phyloP scores from a whole-genome alignment of 2,888 invertebrate species.

The Heliconius sara region DNA sequence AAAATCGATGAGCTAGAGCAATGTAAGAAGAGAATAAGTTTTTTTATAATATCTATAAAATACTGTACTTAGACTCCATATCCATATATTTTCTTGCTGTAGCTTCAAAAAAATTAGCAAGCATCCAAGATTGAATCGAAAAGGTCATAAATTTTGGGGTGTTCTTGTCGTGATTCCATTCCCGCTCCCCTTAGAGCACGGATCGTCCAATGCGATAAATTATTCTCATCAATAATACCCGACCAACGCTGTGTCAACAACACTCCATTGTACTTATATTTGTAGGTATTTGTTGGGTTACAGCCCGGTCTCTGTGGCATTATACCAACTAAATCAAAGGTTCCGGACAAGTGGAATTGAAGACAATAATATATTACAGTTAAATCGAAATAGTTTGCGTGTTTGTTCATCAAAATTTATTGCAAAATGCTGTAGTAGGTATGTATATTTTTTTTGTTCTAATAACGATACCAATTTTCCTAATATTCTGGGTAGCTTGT shows the following conservation, averaged over 20 bases:
- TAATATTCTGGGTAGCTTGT: slow-evolving; percentile 31
- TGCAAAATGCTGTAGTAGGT: neutral
- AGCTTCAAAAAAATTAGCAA: slow-evolving; percentile 65
- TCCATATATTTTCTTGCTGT: neutral
- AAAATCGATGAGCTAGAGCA: too few relatives aligned
- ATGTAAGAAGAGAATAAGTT: too few relatives aligned
- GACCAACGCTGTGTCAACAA: slow-evolving; percentile 75
- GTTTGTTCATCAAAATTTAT: slow-evolving; percentile 9
- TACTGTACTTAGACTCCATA: too few relatives aligned
- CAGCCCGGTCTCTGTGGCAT: slow-evolving; percentile 53
- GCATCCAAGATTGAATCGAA: slow-evolving; percentile 68
- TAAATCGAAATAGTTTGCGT: slow-evolving; percentile 19
- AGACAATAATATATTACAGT: slow-evolving; percentile 31
- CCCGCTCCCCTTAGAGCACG: slow-evolving; percentile 73
- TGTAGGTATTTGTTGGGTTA: slow-evolving; percentile 61
- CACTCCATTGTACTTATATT: slow-evolving; percentile 62
- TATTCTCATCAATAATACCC: slow-evolving; percentile 78
- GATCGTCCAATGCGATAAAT: slow-evolving; percentile 73
- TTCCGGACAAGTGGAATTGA: slow-evolving; percentile 33
- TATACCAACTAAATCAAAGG: slow-evolving; percentile 54
- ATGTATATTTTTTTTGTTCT: neutral
- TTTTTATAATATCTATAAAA: neutral
- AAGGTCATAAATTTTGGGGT: slow-evolving; percentile 76
- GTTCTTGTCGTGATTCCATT: slow-evolving; percentile 73
- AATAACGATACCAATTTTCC: slow-evolving; percentile 7